Evolutionary conservation across 2,113 vertebrate genomes (phyloP).

Genomic region (Chionis minor): DNA sequence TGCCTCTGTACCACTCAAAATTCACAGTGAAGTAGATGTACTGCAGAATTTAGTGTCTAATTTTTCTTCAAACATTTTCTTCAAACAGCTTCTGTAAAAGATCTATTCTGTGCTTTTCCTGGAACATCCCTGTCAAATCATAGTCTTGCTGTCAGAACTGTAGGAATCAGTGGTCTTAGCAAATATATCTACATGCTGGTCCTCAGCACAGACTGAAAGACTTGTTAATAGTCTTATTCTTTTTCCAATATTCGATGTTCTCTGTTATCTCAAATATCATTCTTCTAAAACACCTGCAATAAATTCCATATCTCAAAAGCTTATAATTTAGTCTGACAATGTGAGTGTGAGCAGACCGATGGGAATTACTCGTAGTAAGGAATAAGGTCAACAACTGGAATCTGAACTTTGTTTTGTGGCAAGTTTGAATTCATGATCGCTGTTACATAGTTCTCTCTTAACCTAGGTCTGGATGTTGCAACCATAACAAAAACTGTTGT

Average conservation of each 20-base stretch:
- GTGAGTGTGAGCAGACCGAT: not conserved
- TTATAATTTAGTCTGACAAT: not conserved
- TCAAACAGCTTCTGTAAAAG: not conserved
- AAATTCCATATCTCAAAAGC: not conserved
- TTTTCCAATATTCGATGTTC: not conserved
- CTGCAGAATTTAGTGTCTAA: not conserved
- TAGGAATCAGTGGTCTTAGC: not conserved
- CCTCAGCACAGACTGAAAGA: not conserved
- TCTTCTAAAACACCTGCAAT: not conserved
- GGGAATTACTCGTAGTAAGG: not conserved
- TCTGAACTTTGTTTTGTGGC: not conserved
- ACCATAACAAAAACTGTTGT: constrained; percentile 91
- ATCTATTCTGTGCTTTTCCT: not conserved
- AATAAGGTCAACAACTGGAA: not conserved
- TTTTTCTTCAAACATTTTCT: not conserved
- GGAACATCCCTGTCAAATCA: not conserved
- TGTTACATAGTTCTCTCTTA: not conserved
- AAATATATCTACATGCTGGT: not conserved
- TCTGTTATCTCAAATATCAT: not conserved
- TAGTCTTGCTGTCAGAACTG: not conserved
- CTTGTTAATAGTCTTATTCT: not conserved
- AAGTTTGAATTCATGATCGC: not conserved
- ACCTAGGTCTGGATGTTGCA: constrained; percentile 82
- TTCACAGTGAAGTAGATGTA: not conserved
- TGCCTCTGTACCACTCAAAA: not conserved